These are phyloP conservation scores for Bujurquina vittata DNA, from an alignment of 2,113 vertebrate genomes.

Conservation along the genomic window DNA sequence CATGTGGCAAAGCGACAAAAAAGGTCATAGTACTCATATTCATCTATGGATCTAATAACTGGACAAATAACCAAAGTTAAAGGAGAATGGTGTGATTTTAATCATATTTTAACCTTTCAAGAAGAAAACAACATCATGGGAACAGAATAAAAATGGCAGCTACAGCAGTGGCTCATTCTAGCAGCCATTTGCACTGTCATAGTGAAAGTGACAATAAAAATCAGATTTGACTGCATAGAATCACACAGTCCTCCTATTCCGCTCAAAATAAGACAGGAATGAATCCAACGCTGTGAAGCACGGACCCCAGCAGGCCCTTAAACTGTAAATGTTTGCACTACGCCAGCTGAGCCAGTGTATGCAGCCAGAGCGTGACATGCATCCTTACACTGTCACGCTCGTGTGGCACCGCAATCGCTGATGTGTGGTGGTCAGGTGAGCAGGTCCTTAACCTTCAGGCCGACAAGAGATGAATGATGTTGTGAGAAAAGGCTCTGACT, in stretches of 20 bases:
- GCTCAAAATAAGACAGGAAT: constrained; percentile 29
- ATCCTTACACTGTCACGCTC: constrained; percentile 28
- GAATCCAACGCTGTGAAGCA: constrained; percentile 39
- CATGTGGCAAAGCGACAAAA: too few relatives aligned
- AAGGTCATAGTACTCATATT: too few relatives aligned
- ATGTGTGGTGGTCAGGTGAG: constrained; percentile 53
- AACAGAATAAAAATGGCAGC: background rate
- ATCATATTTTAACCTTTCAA: background rate
- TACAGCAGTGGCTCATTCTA: background rate
- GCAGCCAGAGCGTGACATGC: constrained; percentile 49
- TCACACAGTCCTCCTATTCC: background rate
- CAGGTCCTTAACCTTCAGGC: constrained; percentile 66
- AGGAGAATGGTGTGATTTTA: background rate
- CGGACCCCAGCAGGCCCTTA: constrained; percentile 34
- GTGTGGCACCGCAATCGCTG: constrained; percentile 65
- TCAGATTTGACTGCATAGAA: background rate
- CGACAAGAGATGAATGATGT: constrained; percentile 69
- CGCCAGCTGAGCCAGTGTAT: constrained; percentile 11
- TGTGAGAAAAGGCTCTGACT: constrained; percentile 38
- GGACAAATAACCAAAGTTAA: background rate
- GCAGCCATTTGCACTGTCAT: constrained; percentile 13
- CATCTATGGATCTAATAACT: too few relatives aligned
- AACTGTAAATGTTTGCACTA: constrained; percentile 60
- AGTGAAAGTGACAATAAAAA: constrained; percentile 25
- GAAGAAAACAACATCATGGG: background rate